Base-by-base conservation (phyloP, 35 echinoderm and acorn worm genomes). In the Nesometra sesokonis region DNA sequence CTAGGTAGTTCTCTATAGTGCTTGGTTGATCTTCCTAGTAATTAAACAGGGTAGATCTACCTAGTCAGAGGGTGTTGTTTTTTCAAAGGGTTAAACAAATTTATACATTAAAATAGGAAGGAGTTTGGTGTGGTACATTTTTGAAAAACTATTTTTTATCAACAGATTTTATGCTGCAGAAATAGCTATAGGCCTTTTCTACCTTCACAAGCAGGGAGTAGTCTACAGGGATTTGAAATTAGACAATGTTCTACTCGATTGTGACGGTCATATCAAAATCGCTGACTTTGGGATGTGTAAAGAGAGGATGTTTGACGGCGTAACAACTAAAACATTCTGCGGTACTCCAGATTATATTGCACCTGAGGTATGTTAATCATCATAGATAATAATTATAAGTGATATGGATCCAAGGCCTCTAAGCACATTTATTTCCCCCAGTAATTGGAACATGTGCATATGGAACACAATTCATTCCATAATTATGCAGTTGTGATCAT, bases 261-360 rank as follows among this genome's bases (percentile, higher is more conserved):
- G 82, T 0, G 95, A 97, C 32, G 95, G 95, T 3, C 95, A 97
- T 90, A 97, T 97, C 87, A 97, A 97, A 82, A 97, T 97, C 38
- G 95, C 95, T n/a, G 95, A 97, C 87, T 97, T 97, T 92, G 95
- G 95, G 46, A 97, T 97, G 95, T 97, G 95, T 84, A 97, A 97
- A 77, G 95, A 97, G 34, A 78, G 88, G 31, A 97, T 97, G 95
- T 77, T 84, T 17, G 92, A 97, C 17, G 88, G 88, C 0, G 81
- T 86, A 7, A 97, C 95, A 30, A 97, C 95, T 0, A 91, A 90
- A 80, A 97, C 95, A 32, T 97, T 97, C 89, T 97, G 95, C 81
- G 95, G 95, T 3, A 97, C 95, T 37, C 95, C 95, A 77, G 95
- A 97, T 85, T 97, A 97, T 82, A 97, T 97, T 39, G 95, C 95